Percentiles rank a stretch among this genome's conserved stretches.
phyloP scores from a whole-genome alignment of 2,888 invertebrate genomes.

The Belgica antarctica region DNA sequence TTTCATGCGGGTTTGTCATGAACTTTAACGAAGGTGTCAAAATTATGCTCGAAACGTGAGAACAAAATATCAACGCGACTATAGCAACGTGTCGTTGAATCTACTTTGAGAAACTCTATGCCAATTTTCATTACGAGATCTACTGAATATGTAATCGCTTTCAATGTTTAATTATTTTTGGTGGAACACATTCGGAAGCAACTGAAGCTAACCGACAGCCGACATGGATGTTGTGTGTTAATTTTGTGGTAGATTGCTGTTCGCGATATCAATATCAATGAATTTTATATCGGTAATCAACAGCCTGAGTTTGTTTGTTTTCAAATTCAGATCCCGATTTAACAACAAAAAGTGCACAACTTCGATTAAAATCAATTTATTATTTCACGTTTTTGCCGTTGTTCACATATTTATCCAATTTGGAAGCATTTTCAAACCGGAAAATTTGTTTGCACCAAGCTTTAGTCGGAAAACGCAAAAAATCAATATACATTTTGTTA shows the following conservation, averaged over 20 bases:
- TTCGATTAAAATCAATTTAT: constrained; percentile 11
- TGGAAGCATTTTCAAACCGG: not conserved
- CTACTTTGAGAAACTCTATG: too few relatives aligned
- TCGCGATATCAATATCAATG: constrained; percentile 11
- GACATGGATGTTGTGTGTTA: not conserved
- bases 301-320: not conserved
- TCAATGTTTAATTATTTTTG: too few relatives aligned
- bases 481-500: constrained; percentile 31
- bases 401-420: constrained; percentile 11
- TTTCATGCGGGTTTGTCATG: too few relatives aligned
- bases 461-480: not conserved
- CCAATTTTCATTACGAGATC: too few relatives aligned
- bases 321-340: not conserved
- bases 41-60: not conserved
- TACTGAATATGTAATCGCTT: too few relatives aligned
- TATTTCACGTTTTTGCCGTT: not conserved
- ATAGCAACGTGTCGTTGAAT: too few relatives aligned
- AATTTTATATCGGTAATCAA: constrained; percentile 3
- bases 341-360: too few relatives aligned
- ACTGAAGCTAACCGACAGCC: not conserved
- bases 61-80: too few relatives aligned
- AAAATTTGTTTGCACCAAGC: constrained; percentile 1
- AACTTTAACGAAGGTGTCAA: not conserved
- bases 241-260: not conserved
- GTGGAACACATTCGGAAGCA: too few relatives aligned